phyloP scores from a whole-genome alignment of 37 sponge, comb jelly and placozoan species.

The Geodia barretti region DNA sequence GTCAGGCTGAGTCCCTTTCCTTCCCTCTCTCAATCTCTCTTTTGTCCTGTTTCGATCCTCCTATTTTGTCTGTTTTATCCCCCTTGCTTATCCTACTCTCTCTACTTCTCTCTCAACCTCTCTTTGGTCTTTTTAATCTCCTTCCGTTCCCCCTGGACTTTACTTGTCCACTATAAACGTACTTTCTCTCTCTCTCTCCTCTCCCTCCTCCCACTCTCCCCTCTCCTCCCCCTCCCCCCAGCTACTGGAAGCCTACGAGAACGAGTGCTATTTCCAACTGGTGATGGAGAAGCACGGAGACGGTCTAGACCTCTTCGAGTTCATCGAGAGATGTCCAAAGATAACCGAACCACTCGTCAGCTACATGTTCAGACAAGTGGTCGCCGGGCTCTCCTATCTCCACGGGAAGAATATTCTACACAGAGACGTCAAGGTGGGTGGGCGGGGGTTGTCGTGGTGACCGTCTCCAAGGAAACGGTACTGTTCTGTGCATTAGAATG shows the following conservation, averaged over 20 bases:
- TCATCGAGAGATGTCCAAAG: slow-evolving; percentile 77
- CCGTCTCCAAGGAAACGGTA: not conserved
- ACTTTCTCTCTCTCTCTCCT: not conserved
- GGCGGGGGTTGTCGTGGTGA: not conserved
- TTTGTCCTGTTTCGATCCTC: too few species aligned
- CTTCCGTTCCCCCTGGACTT: not conserved
- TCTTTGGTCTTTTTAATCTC: too few species aligned
- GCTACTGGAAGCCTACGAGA: slow-evolving; percentile 91
- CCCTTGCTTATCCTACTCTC: too few species aligned
- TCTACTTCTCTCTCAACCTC: too few species aligned
- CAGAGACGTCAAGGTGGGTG: slow-evolving; percentile 72
- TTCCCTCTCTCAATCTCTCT: too few species aligned
- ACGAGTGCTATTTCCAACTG: slow-evolving; percentile 85
- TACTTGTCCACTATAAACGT: not conserved
- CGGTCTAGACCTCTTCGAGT: slow-evolving; percentile 92
- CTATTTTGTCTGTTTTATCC: too few species aligned
- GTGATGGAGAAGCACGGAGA: slow-evolving; percentile 96
- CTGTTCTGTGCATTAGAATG: too few species aligned
- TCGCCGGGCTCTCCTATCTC: slow-evolving; percentile 60
- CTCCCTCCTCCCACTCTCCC: not conserved
- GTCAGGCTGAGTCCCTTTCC: too few species aligned
- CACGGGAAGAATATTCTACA: slow-evolving; percentile 68
- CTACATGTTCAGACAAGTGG: slow-evolving; percentile 93
- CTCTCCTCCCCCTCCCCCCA: slow-evolving; percentile 1
- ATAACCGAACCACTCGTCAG: slow-evolving; percentile 81